Evolutionary conservation across 2,888 invertebrate genomes (phyloP).

Genomic region (Eristalis tenax): DNA sequence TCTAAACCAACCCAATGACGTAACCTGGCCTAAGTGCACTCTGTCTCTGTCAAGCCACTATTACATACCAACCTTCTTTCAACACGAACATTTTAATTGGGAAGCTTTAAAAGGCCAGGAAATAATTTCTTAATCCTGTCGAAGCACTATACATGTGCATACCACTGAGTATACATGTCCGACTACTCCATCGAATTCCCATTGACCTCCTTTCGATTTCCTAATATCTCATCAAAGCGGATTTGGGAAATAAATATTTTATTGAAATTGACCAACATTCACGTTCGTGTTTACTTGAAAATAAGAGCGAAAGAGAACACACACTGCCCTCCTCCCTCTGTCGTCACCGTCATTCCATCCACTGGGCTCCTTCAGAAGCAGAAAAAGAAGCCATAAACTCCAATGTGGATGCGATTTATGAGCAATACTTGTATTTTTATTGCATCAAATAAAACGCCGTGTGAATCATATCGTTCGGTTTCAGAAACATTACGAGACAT

Average conservation of each 20-base stretch:
- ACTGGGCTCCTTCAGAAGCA: neutral
- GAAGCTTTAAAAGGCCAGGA: neutral
- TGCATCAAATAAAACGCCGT: conserved; percentile 65
- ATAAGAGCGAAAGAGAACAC: neutral
- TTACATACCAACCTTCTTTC: no score
- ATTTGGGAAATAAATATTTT: conserved; percentile 62
- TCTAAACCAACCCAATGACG: no score
- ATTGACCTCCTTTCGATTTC: conserved; percentile 23
- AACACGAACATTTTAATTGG: neutral
- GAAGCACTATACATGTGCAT: neutral
- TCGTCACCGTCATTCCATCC: neutral
- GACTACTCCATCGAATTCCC: conserved; percentile 5
- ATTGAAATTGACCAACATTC: conserved; percentile 60
- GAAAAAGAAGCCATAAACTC: conserved; percentile 58
- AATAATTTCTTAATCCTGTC: conserved; percentile 8
- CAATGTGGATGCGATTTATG: conserved; percentile 65
- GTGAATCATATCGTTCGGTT: conserved; percentile 69
- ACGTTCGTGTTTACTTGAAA: conserved; percentile 6
- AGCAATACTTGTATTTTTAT: conserved; percentile 67
- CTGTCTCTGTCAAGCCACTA: no score
- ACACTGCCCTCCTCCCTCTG: neutral
- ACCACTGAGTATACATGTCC: neutral
- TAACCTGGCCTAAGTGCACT: no score
- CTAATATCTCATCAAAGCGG: conserved; percentile 41
- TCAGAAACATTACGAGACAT: conserved; percentile 65